Evolutionary conservation across 2,797 vertebrate species (phyloP).

Genomic region (Macropus fuliginosus): DNA sequence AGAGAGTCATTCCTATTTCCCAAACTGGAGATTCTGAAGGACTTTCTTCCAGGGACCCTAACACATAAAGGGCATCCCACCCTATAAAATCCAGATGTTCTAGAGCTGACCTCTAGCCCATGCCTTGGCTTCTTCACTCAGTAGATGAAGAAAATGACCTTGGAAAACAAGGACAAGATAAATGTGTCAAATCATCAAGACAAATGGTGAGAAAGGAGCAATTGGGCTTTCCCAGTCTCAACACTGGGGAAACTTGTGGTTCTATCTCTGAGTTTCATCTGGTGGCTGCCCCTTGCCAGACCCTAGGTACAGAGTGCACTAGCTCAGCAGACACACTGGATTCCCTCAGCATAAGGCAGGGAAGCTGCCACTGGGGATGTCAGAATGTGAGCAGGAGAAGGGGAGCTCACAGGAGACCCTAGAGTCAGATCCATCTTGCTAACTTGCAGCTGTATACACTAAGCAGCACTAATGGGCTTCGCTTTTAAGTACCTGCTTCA

Average conservation of each 20-base stretch:
- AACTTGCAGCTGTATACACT: slow-evolving; percentile 30
- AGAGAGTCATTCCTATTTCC: neutral
- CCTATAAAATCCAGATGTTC: neutral
- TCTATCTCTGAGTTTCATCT: neutral
- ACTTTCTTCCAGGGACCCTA: neutral
- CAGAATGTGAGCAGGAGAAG: neutral
- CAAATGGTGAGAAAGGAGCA: neutral
- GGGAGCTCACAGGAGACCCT: neutral
- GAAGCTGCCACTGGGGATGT: slow-evolving; percentile 18
- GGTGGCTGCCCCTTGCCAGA: neutral
- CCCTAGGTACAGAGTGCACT: neutral
- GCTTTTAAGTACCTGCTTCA: slow-evolving; percentile 28
- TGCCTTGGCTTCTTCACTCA: neutral
- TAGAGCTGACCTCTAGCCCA: neutral
- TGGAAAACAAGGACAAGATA: neutral
- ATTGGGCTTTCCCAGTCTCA: neutral
- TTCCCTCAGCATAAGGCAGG: slow-evolving; percentile 36
- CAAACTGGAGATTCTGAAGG: neutral
- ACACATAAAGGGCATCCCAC: neutral
- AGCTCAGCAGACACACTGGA: neutral
- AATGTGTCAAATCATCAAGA: neutral
- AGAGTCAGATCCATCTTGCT: slow-evolving; percentile 47
- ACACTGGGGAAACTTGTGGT: neutral
- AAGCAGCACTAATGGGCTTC: neutral
- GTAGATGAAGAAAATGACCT: neutral